These are phyloP conservation scores for Enteromius thamalakanensis DNA, from an alignment of 2,797 vertebrate species.

Conservation along the genomic window DNA sequence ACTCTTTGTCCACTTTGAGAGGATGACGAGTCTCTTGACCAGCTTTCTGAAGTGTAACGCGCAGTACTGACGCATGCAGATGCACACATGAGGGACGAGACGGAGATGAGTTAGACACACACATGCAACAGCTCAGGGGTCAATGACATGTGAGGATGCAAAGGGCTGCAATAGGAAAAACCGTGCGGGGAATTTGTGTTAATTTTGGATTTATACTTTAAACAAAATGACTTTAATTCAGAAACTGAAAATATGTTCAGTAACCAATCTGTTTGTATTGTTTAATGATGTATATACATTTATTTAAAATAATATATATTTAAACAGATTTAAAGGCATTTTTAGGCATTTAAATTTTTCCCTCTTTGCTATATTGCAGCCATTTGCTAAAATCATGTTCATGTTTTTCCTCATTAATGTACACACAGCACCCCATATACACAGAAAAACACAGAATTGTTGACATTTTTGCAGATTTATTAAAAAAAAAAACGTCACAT, in stretches of 20 bases:
- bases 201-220: background rate
- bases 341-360: background rate
- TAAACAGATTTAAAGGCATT: background rate
- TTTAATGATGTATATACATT: background rate
- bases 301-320: background rate
- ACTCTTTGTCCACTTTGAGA: conserved; percentile 70
- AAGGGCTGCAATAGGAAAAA: background rate
- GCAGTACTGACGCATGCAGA: conserved; percentile 58
- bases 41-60: conserved; percentile 71
- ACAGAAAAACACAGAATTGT: too few species aligned
- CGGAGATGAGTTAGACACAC: conserved; percentile 1
- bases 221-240: background rate
- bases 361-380: background rate
- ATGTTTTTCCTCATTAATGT: too few species aligned
- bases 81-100: background rate
- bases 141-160: background rate
- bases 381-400: background rate
- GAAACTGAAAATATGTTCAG: background rate
- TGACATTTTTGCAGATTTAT: too few species aligned
- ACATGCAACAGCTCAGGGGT: conserved; percentile 6
- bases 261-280: background rate
- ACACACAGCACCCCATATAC: too few species aligned
- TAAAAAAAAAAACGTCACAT: too few species aligned
- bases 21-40: conserved; percentile 66
- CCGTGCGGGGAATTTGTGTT: background rate